Conservation (phyloP, 2,113 vertebrate species). For the Harpagus bidentatus region DNA sequence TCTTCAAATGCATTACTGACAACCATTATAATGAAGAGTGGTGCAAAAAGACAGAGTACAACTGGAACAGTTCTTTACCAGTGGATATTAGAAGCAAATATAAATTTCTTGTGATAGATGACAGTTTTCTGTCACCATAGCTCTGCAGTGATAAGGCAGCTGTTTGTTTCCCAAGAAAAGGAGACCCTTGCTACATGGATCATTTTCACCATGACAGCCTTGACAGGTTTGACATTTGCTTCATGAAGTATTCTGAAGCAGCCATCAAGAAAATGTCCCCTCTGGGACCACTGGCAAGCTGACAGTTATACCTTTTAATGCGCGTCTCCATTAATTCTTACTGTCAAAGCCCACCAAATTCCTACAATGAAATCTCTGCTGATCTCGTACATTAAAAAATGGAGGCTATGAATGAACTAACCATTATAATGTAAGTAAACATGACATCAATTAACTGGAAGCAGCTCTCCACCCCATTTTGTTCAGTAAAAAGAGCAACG, state of each 20-base stretch:
- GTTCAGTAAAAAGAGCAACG: not conserved
- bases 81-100: constrained; percentile 48
- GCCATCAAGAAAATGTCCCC: constrained; percentile 72
- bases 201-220: constrained; percentile 78
- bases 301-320: constrained; percentile 74
- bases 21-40: not conserved
- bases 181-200: constrained; percentile 76
- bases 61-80: constrained; percentile 28
- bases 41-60: not conserved
- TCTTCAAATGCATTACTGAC: not conserved
- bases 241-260: constrained; percentile 70
- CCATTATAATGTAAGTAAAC: not conserved
- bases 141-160: constrained; percentile 70
- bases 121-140: constrained; percentile 59
- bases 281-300: constrained; percentile 65
- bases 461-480: not conserved
- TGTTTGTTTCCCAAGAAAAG: constrained; percentile 76
- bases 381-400: not conserved
- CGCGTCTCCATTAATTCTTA: constrained; percentile 70
- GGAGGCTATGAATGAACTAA: constrained; percentile 7
- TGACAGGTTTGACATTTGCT: constrained; percentile 84
- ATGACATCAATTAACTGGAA: constrained; percentile 24
- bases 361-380: not conserved
- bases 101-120: constrained; percentile 48
- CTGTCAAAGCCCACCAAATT: constrained; percentile 27